Conservation (phyloP, 2,797 vertebrate genomes). For the Dipus sagitta region DNA sequence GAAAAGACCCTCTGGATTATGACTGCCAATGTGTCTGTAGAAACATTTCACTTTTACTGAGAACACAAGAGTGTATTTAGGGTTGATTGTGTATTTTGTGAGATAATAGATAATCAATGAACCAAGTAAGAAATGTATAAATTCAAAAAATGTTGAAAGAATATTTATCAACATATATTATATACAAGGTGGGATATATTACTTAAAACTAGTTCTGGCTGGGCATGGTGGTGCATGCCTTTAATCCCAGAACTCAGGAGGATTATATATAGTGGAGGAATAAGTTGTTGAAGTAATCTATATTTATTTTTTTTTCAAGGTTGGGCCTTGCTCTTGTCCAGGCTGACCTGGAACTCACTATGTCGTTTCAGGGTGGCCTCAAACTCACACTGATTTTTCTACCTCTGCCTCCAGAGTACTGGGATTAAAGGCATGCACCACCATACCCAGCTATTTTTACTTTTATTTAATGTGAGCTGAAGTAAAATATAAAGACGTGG, state of each 20-base stretch:
- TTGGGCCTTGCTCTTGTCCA: too few species aligned
- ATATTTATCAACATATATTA: background rate
- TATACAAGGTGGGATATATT: background rate
- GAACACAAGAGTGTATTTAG: slow-evolving; percentile 4
- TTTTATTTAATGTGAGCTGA: slow-evolving; percentile 82
- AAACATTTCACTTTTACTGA: slow-evolving; percentile 44
- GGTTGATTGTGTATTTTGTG: background rate
- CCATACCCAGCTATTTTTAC: slow-evolving; percentile 69
- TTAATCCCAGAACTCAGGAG: too few species aligned
- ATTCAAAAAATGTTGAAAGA: background rate
- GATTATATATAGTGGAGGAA: slow-evolving; percentile 47
- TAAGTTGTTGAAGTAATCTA: slow-evolving; percentile 69
- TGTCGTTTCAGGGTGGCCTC: too few species aligned
- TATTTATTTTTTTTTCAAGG: background rate
- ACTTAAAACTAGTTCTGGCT: background rate
- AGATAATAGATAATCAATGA: background rate
- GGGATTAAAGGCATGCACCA: too few species aligned
- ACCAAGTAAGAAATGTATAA: background rate
- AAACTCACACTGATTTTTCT: too few species aligned
- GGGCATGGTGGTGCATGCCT: too few species aligned
- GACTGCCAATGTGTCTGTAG: background rate
- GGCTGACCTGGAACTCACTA: too few species aligned
- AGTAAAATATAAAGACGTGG: slow-evolving; percentile 69
- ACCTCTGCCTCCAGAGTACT: too few species aligned
- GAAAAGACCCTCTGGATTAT: slow-evolving; percentile 43